These are phyloP conservation scores for Morus bassanus DNA, from an alignment of 2,797 vertebrate genomes.

Conservation along the genomic window DNA sequence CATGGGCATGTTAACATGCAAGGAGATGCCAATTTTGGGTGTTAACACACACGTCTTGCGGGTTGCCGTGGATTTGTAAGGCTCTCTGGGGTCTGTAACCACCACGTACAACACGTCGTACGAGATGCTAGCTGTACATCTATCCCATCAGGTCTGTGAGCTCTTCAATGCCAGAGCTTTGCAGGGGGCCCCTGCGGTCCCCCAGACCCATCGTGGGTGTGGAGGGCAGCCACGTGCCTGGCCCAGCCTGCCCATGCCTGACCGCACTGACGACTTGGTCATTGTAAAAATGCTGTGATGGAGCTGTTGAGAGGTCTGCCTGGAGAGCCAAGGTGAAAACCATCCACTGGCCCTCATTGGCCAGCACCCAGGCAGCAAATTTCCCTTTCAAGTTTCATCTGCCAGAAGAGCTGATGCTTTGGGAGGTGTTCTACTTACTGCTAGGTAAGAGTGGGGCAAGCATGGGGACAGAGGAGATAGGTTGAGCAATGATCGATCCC, in stretches of 20 bases:
- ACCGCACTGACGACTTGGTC: accelerated
- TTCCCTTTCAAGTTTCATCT: neutral
- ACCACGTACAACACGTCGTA: accelerated
- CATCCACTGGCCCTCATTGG: accelerated
- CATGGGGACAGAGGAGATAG: neutral
- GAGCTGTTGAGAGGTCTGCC: neutral
- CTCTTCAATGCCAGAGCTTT: neutral
- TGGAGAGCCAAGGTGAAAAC: neutral
- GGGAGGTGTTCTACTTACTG: neutral
- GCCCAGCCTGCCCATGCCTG: neutral
- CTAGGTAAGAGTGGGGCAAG: accelerated
- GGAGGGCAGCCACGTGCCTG: accelerated
- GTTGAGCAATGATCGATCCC: neutral
- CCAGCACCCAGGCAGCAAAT: neutral
- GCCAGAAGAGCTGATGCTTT: accelerated
- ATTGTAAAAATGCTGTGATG: accelerated
- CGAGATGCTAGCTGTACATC: neutral
- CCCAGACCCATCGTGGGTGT: neutral
- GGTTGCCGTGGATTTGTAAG: neutral
- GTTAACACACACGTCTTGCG: neutral
- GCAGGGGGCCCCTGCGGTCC: neutral
- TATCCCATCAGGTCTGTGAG: neutral
- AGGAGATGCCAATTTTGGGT: neutral
- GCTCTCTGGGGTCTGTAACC: neutral
- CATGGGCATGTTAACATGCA: accelerated